Evolutionary conservation across 2,113 vertebrate species (phyloP), one percentile per base, ranked within the genome.

Genomic region (Centrocercus urophasianus): DNA sequence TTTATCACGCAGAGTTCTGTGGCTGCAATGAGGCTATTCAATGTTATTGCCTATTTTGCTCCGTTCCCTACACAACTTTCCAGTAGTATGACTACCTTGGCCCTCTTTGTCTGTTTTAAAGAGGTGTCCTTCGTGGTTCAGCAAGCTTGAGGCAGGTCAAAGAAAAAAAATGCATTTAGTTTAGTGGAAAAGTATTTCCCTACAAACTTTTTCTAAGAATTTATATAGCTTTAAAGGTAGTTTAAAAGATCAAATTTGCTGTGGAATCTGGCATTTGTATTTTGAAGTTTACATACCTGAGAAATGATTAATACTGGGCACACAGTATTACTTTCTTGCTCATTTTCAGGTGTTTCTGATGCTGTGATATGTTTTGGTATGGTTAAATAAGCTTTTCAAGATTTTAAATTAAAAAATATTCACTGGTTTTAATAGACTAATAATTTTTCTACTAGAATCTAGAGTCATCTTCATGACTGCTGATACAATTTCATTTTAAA

Each of bases 401-500:
- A 71, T 83, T 83, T 91, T 30, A 88, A 73, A 60, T 86, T 56
- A 56, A 45, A 54, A 84, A 69, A 47, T 50, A 66, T 59, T 66
- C 18, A 32, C 14, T 70, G 19, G 28, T 77, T 91, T 77, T 66
- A 88, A n/a, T 36, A 70, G 56, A 42, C 13, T 28, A 54, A 67
- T 92, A 59, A 5, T 76, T 89, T 96, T 89, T 89, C 60, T 93
- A 38, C 66, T 94, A 86, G 89, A 94, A 80, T 83, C 78, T 77
- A 11, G 70, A 92, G 17, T 95, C 2, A 79, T 88, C 82, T 96
- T 93, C 91, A 87, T 94, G 38, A 91, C 75, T 96, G 66, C 34
- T 43, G 87, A 93, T 91, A 79, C 13, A 71, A 73, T 81, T 88
- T 90, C 5, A 66, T 96, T 96, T 92, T 88, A 40, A 95, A 90